phyloP scores from a whole-genome alignment of 2,113 vertebrate species.

The Raja brachyura region DNA sequence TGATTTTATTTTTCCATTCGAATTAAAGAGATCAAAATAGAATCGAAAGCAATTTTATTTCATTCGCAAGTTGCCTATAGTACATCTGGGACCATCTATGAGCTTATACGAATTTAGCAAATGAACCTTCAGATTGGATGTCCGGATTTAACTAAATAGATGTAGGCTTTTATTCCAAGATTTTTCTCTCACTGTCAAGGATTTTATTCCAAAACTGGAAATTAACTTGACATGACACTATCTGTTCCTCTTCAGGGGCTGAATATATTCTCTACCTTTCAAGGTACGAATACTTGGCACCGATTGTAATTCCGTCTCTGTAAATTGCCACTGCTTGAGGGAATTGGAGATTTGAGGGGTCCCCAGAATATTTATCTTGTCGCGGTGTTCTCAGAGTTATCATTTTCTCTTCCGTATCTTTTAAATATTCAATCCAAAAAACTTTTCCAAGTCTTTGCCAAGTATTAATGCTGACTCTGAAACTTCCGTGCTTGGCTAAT shows the following conservation, averaged over 20 bases:
- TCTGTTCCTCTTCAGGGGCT: conserved; percentile 1
- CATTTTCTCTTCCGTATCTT: background rate
- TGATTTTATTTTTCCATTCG: background rate
- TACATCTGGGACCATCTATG: background rate
- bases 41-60: background rate
- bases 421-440: conserved; percentile 14
- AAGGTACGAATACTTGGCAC: background rate
- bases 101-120: background rate
- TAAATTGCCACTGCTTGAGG: conserved; percentile 8
- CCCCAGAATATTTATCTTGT: conserved; percentile 28
- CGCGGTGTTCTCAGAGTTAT: conserved; percentile 6
- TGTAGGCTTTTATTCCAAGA: background rate
- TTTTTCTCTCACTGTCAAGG: background rate
- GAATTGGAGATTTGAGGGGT: conserved; percentile 19
- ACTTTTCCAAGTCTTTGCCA: background rate
- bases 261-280: background rate
- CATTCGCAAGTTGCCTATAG: background rate
- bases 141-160: conserved; percentile 4
- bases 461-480: background rate
- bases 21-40: background rate
- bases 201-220: conserved; percentile 9
- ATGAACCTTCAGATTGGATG: background rate
- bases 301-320: background rate
- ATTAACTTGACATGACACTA: background rate
- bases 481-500: background rate